These are phyloP conservation scores for Sycobia sp. DNA, from an alignment of 1,140 invertebrate species.

Conservation along the genomic window DNA sequence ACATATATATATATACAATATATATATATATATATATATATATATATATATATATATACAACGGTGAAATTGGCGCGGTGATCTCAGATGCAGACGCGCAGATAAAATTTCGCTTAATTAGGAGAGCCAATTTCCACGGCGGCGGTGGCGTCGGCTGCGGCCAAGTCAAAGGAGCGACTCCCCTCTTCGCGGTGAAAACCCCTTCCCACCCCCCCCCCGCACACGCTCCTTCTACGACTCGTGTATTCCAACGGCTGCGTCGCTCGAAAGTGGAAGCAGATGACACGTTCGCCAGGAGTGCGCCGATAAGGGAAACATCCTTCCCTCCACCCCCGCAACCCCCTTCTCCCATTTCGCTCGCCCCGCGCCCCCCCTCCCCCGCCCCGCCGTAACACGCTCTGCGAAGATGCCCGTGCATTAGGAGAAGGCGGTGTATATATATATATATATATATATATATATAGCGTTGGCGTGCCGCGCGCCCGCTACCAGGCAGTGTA, in stretches of 20 bases:
- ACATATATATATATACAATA: too few relatives aligned
- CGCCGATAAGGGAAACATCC: conserved; percentile 36
- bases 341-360: too few relatives aligned
- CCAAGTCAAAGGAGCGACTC: conserved; percentile 14
- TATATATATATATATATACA: too few relatives aligned
- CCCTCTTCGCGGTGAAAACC: neutral
- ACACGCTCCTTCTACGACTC: neutral
- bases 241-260: neutral
- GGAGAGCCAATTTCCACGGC: neutral
- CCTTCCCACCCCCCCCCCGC: neutral
- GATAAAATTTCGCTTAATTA: conserved; percentile 34
- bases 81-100: conserved; percentile 24
- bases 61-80: conserved; percentile 7
- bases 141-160: too few relatives aligned
- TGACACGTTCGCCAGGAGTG: conserved; percentile 36
- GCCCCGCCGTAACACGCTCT: conserved; percentile 13
- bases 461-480: too few relatives aligned
- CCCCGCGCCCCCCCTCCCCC: too few relatives aligned
- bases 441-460: too few relatives aligned
- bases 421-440: too few relatives aligned
- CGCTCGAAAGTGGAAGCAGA: conserved; percentile 25
- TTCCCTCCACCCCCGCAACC: too few relatives aligned
- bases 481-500: conserved; percentile 11
- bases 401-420: conserved; percentile 34
- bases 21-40: too few relatives aligned